Percentiles rank a stretch among this genome's conserved stretches.
Conservation (phyloP, 2,113 vertebrate species). For the Gymnorhina tibicen region DNA sequence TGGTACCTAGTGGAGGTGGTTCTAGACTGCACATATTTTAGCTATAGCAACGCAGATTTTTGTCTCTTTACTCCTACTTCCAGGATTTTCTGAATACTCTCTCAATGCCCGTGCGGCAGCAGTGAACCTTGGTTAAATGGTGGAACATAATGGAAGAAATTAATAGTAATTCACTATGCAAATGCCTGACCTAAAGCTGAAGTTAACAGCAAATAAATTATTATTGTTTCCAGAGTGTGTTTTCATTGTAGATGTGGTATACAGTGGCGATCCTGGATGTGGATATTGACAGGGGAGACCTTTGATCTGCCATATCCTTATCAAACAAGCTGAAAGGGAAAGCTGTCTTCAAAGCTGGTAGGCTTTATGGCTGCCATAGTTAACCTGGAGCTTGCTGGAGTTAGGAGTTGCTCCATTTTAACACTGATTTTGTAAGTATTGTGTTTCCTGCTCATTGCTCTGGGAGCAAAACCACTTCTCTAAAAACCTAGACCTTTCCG, state of each 20-base stretch:
- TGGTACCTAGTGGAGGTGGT: slow-evolving; percentile 36
- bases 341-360: neutral
- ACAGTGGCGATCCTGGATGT: neutral
- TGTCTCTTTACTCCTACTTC: slow-evolving; percentile 14
- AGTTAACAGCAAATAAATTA: neutral
- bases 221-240: neutral
- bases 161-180: neutral
- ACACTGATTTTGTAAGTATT: neutral
- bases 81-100: slow-evolving; percentile 25
- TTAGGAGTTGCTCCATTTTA: neutral
- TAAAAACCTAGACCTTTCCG: neutral
- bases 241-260: neutral
- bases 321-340: neutral
- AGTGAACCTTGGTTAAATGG: neutral
- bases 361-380: neutral
- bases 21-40: slow-evolving; percentile 53
- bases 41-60: slow-evolving; percentile 30
- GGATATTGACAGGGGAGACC: neutral
- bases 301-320: neutral
- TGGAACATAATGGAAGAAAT: neutral
- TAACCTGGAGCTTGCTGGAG: neutral
- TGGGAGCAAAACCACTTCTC: neutral
- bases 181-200: neutral
- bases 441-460: neutral
- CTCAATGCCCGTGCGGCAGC: neutral